Evolutionary conservation across 1,140 invertebrate genomes (phyloP), one percentile per base, ranked within the genome.

Genomic region (Globodera ellingtonae): DNA sequence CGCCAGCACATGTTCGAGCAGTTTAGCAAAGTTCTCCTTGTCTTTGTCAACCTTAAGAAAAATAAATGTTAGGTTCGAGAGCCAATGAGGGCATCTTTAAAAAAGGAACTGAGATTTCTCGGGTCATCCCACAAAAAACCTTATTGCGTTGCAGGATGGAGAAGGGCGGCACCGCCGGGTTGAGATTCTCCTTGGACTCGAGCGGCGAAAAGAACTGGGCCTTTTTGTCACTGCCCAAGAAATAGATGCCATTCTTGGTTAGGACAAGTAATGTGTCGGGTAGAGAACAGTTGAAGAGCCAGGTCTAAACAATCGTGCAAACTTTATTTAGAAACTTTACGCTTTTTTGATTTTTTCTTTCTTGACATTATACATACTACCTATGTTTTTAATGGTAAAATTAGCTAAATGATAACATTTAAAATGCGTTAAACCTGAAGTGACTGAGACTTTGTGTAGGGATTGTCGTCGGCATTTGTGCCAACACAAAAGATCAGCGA

Each of bases 141-240:
- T 95, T 94, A 88, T 98, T 96, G 89, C 97, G 92, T 5, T 94
- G 92, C 50, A 97, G 91, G n/a, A 98, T 91, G 90, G 94, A 95
- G 0, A 97, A 92, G 66, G 93, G 91, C 44, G 97, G 95, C 66
- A 96, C 90, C 73, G 86, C 90, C 52, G 92, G 93, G 80, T 93
- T 92, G 13, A 84, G 87, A 87, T 96, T 95, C 82, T 94, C 93
- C 10, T 92, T 92, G 85, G 93, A 93, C 89, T 98, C 95, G n/a
- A 97, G 92, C 87, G 95, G 94, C 84, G 94, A 93, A 9, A 99
- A 91, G 90, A 98, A 99, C 84, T 98, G 96, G 79, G 98, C 95
- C 90, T 99, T 98, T 90, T 98, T 98, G 89, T 97, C 98, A 89
- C 95, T 97, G 0, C 96, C 94, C 46, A 99, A 91, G 86, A 98